A percentile compares a stretch with the other conserved stretches of the same genome.
These are phyloP conservation scores for Drosophila elegans DNA, from an alignment of 1,140 invertebrate genomes.

Conservation along the genomic window DNA sequence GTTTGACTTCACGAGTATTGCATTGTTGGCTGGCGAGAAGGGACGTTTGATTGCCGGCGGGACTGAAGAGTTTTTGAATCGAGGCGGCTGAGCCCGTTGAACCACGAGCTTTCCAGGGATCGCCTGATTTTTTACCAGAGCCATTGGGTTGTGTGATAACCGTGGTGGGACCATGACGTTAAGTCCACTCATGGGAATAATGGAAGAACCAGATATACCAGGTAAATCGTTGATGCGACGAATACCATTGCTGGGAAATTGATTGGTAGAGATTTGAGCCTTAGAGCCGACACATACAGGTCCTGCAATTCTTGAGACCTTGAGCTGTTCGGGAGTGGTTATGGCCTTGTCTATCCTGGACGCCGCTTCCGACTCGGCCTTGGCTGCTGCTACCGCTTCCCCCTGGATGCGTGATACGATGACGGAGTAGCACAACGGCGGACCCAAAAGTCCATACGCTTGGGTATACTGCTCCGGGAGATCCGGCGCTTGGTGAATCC, in stretches of 20 bases:
- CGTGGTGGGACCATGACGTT: background rate
- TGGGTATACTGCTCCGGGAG: background rate
- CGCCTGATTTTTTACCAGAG: background rate
- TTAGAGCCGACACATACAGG: background rate
- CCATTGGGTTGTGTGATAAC: background rate
- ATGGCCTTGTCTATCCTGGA: background rate
- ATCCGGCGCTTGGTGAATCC: conserved; percentile 16
- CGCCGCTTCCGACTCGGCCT: background rate
- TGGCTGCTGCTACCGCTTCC: background rate
- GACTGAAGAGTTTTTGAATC: too few species aligned
- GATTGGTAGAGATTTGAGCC: background rate
- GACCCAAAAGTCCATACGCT: conserved; percentile 35
- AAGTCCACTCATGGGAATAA: background rate
- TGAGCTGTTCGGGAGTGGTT: background rate
- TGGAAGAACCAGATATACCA: background rate
- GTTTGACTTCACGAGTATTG: background rate
- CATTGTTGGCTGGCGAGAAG: background rate
- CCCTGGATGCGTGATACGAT: conserved; percentile 7
- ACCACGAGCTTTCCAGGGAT: background rate
- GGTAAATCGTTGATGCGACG: background rate
- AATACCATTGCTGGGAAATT: background rate
- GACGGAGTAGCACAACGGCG: conserved; percentile 18
- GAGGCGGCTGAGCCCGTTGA: background rate
- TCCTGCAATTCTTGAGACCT: background rate
- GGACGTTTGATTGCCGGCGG: background rate